These are phyloP conservation scores for Peucedramus taeniatus DNA, from an alignment of 2,113 vertebrate genomes.

Conservation along the genomic window DNA sequence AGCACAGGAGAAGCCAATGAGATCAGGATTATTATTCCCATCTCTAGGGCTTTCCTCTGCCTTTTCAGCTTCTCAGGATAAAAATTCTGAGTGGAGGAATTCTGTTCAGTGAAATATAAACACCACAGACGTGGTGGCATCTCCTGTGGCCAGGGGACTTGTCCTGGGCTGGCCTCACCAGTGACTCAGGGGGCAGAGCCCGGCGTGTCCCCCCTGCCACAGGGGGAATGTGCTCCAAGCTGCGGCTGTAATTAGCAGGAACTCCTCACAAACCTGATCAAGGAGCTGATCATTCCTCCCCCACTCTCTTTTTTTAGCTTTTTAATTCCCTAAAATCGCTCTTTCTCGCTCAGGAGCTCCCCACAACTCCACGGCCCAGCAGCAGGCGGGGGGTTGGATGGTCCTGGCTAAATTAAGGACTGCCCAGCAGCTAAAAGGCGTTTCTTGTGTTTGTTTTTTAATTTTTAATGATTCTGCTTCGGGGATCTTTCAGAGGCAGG, in stretches of 20 bases:
- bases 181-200: neutral
- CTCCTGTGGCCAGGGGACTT: accelerated
- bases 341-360: neutral
- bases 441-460: neutral
- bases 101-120: too few species aligned
- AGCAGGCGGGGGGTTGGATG: neutral
- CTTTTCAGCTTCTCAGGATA: too few species aligned
- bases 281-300: neutral
- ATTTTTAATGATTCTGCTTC: neutral
- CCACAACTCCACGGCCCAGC: neutral
- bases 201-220: accelerated
- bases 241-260: neutral
- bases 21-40: too few species aligned
- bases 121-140: neutral
- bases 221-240: neutral
- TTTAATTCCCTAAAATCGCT: accelerated
- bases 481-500: neutral
- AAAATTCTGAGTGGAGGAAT: too few species aligned
- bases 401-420: neutral
- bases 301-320: too few species aligned
- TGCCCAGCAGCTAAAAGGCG: neutral
- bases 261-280: neutral
- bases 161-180: neutral
- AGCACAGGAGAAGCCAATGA: too few species aligned
- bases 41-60: too few species aligned